These are phyloP conservation scores for Phaonia tiefii DNA, from an alignment of 2,888 invertebrate genomes.

Conservation along the genomic window DNA sequence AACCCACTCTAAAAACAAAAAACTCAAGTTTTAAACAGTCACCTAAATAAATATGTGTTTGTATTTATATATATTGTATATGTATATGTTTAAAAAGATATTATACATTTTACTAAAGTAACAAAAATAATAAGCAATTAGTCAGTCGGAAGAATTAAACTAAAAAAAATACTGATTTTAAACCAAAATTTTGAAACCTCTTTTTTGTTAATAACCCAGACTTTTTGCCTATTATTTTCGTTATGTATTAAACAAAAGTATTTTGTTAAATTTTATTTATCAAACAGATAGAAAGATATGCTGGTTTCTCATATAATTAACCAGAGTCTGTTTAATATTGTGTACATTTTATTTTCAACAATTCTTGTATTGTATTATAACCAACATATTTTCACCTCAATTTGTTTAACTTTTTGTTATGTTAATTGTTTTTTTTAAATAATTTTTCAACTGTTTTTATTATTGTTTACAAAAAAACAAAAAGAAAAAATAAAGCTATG, in stretches of 20 bases:
- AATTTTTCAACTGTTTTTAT: constrained; percentile 29
- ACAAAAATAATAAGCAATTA: constrained; percentile 57
- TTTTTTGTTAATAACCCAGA: constrained; percentile 1
- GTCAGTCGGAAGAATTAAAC: constrained; percentile 15
- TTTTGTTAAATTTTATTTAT: constrained; percentile 1
- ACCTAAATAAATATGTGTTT: constrained; percentile 48
- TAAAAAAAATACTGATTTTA: constrained; percentile 7
- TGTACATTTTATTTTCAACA: constrained; percentile 3
- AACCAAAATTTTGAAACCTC: no score
- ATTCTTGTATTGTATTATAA: constrained; percentile 38
- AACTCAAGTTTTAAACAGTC: constrained; percentile 27
- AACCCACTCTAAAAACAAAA: constrained; percentile 6
- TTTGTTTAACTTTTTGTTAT: constrained; percentile 56
- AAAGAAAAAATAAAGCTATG: constrained; percentile 9
- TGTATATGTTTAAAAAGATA: no score
- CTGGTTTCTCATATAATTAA: constrained; percentile 57
- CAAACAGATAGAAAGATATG: constrained; percentile 5
- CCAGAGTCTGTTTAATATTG: constrained; percentile 1
- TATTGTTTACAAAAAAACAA: constrained; percentile 36
- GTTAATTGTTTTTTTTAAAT: constrained; percentile 43
- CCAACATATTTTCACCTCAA: constrained; percentile 32
- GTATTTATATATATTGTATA: constrained; percentile 24
- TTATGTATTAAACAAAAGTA: constrained; percentile 16
- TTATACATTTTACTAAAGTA: no score
- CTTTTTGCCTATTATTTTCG: constrained; percentile 16